These are phyloP conservation scores for Drosophila lutescens DNA, from an alignment of 2,888 invertebrate genomes.

Conservation along the genomic window DNA sequence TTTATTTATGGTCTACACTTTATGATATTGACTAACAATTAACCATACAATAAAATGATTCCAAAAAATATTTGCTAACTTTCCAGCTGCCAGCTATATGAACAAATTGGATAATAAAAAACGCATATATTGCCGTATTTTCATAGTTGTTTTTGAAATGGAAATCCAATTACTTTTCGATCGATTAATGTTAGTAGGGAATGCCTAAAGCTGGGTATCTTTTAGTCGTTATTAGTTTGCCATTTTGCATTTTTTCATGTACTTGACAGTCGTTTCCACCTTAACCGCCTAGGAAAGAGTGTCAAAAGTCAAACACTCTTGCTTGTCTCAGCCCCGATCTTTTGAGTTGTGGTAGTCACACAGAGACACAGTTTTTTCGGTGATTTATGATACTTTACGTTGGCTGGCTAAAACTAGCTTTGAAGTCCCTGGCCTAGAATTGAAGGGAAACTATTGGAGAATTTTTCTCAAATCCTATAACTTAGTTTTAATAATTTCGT, in stretches of 20 bases:
- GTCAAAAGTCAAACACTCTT: slow-evolving; percentile 66
- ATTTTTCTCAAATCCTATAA: too few relatives aligned
- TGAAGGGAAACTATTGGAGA: too few relatives aligned
- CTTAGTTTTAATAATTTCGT: too few relatives aligned
- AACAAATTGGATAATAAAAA: not conserved
- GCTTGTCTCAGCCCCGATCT: slow-evolving; percentile 35
- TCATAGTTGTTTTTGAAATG: not conserved
- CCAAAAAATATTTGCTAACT: not conserved
- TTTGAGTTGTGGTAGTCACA: slow-evolving; percentile 20
- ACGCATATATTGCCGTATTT: not conserved
- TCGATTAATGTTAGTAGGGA: not conserved
- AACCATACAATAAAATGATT: not conserved
- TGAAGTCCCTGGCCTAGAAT: slow-evolving; percentile 12
- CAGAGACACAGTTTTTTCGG: slow-evolving; percentile 21
- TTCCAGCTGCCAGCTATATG: not conserved
- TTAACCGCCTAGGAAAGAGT: slow-evolving; percentile 32
- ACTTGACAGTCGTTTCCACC: slow-evolving; percentile 27
- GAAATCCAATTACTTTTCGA: not conserved
- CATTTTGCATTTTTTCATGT: not conserved
- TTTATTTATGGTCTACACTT: not conserved
- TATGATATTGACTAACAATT: not conserved
- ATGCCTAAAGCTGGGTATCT: slow-evolving; percentile 4
- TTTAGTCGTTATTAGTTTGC: not conserved
- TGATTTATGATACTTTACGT: slow-evolving; percentile 60
- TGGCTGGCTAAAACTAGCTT: slow-evolving; percentile 32